A percentile compares a stretch with the other conserved stretches of the same genome.
Conservation (phyloP, 1,140 invertebrate genomes). For the Heliothis subflexa region DNA sequence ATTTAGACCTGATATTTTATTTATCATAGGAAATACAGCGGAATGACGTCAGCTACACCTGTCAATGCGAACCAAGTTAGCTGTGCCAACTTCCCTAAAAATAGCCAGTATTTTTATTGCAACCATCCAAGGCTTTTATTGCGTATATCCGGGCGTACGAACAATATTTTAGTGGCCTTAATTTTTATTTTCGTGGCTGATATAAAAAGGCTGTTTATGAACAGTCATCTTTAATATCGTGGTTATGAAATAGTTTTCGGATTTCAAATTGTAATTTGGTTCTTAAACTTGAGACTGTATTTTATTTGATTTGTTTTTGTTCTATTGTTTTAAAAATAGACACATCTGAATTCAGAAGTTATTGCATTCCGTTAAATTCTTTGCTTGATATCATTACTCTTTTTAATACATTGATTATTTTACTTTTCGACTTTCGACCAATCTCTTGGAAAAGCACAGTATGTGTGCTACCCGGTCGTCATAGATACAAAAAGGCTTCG, state of each 20-base stretch:
- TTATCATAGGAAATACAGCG: neutral
- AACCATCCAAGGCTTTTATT: conserved; percentile 23
- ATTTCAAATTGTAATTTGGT: too few relatives aligned
- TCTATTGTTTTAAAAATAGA: too few relatives aligned
- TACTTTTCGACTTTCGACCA: too few relatives aligned
- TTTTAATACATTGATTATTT: too few relatives aligned
- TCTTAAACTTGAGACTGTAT: too few relatives aligned
- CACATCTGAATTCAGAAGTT: too few relatives aligned
- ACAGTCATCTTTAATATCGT: neutral
- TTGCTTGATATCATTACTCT: too few relatives aligned
- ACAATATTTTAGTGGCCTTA: conserved; percentile 23
- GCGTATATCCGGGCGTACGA: conserved; percentile 8
- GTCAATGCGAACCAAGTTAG: neutral
- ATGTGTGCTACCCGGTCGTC: conserved; percentile 1
- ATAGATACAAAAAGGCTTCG: conserved; percentile 18
- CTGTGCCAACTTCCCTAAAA: conserved; percentile 20
- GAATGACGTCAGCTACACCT: conserved; percentile 15
- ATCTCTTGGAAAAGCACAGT: neutral
- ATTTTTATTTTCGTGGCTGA: conserved; percentile 28
- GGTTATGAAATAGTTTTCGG: neutral
- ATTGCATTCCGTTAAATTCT: too few relatives aligned
- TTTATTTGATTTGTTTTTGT: too few relatives aligned
- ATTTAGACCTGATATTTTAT: conserved; percentile 9
- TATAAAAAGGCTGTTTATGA: neutral
- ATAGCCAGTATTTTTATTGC: conserved; percentile 36